Base-by-base conservation (phyloP, 2,888 invertebrate species). In the Norana najaformis region DNA sequence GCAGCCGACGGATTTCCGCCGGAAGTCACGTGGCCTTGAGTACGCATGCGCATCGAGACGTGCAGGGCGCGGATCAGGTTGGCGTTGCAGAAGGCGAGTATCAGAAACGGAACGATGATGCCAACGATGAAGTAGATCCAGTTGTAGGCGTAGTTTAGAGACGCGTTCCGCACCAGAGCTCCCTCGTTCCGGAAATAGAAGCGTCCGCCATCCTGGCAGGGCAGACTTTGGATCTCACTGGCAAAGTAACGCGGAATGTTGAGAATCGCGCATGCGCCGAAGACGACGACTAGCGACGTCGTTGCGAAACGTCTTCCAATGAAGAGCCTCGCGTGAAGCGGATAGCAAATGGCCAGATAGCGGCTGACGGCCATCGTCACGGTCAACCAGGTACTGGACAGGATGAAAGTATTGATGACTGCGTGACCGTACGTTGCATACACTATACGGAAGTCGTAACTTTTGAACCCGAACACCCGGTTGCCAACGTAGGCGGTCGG, bases 381-480 rank as follows among this genome's bases (percentile, higher is more conserved):
- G n/a, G 88, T 89, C 34, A 91, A 38, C 91, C 91, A 91, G 6
- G 90, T 89, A 36, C 91, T 91, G 34, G 88, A 88, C 36, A 91
- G 89, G 35, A 91, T 85, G 83, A 91, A 91, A 14, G 88, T 88
- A 37, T 88, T 88, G 34, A 83, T 37, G 34, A 91, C n/a, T 2
- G 85, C 82, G 37, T 83, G 34, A 34, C 69, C 30, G 88, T 85
- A 89, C 53, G 82, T 39, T 8, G 39, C 47, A 69, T 90, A 89
- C 82, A 89, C 39, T 0, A 89, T 53, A 34, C 89, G 89, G 36
- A 89, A 69, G 34, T 53, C 89, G 82, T 53, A 89, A 4, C 30
- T 36, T n/a, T 47, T 30, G 37, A 47, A 89, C 20, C 53, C 89
- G 37, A 89, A 89, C 8, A 36, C 89, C 30, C 69, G 14, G 11